These are phyloP conservation scores for Molossus alvarezi DNA, from an alignment of 2,797 vertebrate species.

Conservation along the genomic window DNA sequence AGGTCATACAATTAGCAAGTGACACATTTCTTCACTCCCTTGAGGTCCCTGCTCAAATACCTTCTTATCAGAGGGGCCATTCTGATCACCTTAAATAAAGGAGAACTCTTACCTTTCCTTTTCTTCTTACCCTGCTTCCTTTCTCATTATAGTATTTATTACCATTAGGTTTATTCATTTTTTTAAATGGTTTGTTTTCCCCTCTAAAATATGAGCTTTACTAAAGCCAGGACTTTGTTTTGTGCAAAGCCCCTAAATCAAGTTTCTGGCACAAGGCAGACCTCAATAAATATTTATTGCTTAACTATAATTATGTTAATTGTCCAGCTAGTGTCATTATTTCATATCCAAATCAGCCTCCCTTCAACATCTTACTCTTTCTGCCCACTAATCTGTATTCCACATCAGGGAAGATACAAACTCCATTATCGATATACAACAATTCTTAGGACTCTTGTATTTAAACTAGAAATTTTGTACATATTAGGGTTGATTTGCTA, in stretches of 20 bases:
- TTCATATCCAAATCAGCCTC: background rate
- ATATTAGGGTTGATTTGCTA: background rate
- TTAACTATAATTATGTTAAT: slow-evolving; percentile 70
- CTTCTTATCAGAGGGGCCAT: background rate
- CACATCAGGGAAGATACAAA: slow-evolving; percentile 33
- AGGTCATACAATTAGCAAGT: slow-evolving; percentile 30
- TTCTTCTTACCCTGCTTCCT: background rate
- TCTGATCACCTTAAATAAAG: background rate
- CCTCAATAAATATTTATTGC: slow-evolving; percentile 67
- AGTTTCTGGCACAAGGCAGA: background rate
- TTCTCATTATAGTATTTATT: background rate
- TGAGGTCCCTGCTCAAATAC: background rate
- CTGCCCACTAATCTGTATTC: background rate
- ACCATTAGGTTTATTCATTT: slow-evolving; percentile 4
- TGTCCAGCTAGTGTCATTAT: slow-evolving; percentile 14
- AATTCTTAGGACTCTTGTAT: background rate
- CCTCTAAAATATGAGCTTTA: background rate
- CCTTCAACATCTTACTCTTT: slow-evolving; percentile 46
- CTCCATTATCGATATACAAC: background rate
- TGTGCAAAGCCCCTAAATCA: slow-evolving; percentile 35
- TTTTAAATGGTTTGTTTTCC: background rate
- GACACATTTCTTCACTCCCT: background rate
- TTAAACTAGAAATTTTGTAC: slow-evolving; percentile 45
- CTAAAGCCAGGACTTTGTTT: slow-evolving; percentile 48
- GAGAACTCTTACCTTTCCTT: slow-evolving; percentile 27